phyloP scores from a whole-genome alignment of 53 echinoderm and acorn worm species.

The Actinopyga echinites region DNA sequence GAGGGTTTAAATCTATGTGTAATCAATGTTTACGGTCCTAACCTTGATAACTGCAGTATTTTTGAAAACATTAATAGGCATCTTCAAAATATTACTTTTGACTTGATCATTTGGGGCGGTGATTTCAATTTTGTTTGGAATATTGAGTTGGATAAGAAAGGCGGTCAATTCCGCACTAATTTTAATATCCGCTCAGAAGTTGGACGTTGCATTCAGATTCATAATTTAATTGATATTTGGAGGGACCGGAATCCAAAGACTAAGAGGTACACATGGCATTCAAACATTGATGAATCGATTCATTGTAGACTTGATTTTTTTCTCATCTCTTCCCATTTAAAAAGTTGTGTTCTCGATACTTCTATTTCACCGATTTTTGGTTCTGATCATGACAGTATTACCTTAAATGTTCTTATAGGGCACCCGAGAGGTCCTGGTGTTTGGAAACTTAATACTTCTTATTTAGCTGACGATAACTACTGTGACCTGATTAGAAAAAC shows the following conservation, averaged over 20 bases:
- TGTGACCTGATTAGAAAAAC: not conserved
- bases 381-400: no score
- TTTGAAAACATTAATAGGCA: not conserved
- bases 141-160: not conserved
- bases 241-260: no score
- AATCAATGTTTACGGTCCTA: not conserved
- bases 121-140: slow-evolving; percentile 18
- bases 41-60: not conserved
- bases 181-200: not conserved
- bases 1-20: not conserved
- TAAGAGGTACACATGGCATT: no score
- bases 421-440: not conserved
- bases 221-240: not conserved
- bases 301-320: slow-evolving; percentile 23
- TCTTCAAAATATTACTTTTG: not conserved
- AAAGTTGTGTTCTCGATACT: not conserved
- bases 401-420: no score
- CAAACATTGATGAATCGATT: slow-evolving; percentile 2
- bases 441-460: not conserved
- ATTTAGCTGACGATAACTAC: no score
- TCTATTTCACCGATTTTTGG: not conserved
- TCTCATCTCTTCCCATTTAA: not conserved
- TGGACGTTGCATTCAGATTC: not conserved
- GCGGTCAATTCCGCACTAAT: not conserved
- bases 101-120: not conserved